Evolutionary conservation across 2,113 vertebrate genomes (phyloP), one percentile per base, ranked within the genome.

Genomic region (Oplegnathus fasciatus): DNA sequence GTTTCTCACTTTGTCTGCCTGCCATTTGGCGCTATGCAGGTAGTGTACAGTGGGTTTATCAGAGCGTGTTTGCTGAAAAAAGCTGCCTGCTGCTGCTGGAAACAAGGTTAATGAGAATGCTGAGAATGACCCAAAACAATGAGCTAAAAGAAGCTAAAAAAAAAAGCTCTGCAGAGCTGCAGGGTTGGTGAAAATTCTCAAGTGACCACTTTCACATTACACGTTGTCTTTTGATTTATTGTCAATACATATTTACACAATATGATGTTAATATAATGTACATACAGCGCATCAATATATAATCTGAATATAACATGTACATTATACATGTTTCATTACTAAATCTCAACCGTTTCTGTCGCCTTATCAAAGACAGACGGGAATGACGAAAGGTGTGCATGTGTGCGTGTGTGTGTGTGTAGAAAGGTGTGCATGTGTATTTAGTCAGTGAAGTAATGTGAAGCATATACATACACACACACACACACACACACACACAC

Each of bases 401-500:
- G 24, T 60, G 10, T 40, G 50, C 44, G 37, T 52, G 9, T 64
- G 26, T 14, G 18, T 15, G 28, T 77, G 10, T 77, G n/a, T 37
- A 37, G 34, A 37, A 37, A 37, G 34, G 34, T 37, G 34, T 37
- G 34, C 34, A 37, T 48, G 18, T 69, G 65, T 73, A 57, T 61
- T 77, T 65, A 34, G 40, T 44, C 22, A 69, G 70, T 60, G 5
- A 54, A 65, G 44, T 78, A 65, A 75, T 14, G 8, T n/a, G n/a
- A n/a, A n/a, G n/a, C 75, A 83, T 30, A 37, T 40, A 69, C 64
- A 42, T 17, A 34, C 18, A 32, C 42, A 46, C 66, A 68, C 66
- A 73, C 48, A 75, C 54, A 77, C 46, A 64, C 37, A 40, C 44
- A 74, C 42, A 42, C 40, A 42, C 40, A 42, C 40, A 40, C 50